phyloP scores from a whole-genome alignment of 2,797 vertebrate species.

The Sebastes nivosus region DNA sequence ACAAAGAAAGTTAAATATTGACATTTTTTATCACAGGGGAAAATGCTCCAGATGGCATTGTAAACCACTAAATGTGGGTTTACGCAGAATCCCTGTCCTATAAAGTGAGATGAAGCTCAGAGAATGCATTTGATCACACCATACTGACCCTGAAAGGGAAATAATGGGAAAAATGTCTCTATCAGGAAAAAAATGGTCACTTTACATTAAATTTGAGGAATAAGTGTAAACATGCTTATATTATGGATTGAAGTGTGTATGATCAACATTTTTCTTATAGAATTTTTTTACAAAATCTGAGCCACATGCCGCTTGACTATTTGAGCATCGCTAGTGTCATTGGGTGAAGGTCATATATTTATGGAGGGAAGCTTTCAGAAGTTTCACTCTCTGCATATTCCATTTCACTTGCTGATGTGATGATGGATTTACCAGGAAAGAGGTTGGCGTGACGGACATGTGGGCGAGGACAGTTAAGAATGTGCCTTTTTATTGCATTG shows the following conservation, averaged over 20 bases:
- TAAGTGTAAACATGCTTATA: background rate
- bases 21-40: background rate
- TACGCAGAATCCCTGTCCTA: conserved; percentile 1
- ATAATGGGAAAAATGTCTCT: background rate
- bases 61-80: conserved; percentile 19
- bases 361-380: background rate
- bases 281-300: background rate
- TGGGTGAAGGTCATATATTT: background rate
- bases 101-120: conserved; percentile 5
- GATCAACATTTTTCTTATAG: background rate
- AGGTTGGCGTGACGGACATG: background rate
- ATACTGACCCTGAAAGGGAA: background rate
- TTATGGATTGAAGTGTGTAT: background rate
- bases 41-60: conserved; percentile 29
- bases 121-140: background rate
- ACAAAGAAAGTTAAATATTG: conserved; percentile 29
- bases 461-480: background rate
- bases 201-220: background rate
- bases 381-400: conserved; percentile 3
- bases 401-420: background rate
- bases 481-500: background rate
- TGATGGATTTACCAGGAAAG: background rate
- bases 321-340: background rate
- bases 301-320: background rate
- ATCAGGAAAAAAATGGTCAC: background rate